Evolutionary conservation across 2,113 vertebrate species (phyloP).

Genomic region (Tichodroma muraria): DNA sequence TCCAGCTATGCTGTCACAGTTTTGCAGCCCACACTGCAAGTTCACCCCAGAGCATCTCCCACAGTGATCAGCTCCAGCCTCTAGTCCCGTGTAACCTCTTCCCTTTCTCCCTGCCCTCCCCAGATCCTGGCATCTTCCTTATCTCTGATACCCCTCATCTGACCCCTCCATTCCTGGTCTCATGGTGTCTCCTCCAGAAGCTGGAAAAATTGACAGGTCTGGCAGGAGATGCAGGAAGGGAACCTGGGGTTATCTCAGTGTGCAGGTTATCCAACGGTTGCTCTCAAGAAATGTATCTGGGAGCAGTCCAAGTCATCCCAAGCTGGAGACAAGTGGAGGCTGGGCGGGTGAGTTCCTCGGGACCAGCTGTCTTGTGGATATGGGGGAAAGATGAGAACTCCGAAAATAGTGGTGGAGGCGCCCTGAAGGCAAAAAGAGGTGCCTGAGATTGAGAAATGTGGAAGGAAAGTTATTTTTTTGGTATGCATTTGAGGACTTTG

Average conservation of each 20-base stretch:
- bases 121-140: neutral
- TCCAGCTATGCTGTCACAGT: neutral
- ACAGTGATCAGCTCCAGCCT: neutral
- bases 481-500: neutral
- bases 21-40: neutral
- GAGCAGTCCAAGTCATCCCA: slow-evolving; percentile 5
- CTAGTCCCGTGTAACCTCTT: neutral
- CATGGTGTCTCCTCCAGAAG: slow-evolving; percentile 5
- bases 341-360: neutral
- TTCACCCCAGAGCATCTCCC: neutral
- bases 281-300: slow-evolving; percentile 4
- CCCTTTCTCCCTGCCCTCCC: neutral
- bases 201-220: neutral
- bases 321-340: neutral
- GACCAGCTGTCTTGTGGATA: slow-evolving; percentile 12
- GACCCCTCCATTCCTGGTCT: slow-evolving; percentile 1
- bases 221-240: neutral
- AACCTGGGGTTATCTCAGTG: neutral
- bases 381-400: slow-evolving; percentile 3
- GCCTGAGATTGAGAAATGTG: slow-evolving; percentile 5
- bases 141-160: neutral
- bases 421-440: slow-evolving; percentile 11
- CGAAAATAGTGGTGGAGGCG: neutral
- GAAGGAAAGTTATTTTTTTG: slow-evolving; percentile 8
- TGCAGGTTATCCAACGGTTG: neutral